A percentile compares a stretch with the other conserved stretches of the same genome.
phyloP scores from a whole-genome alignment of 2,113 vertebrate genomes.

The Uria lomvia region DNA sequence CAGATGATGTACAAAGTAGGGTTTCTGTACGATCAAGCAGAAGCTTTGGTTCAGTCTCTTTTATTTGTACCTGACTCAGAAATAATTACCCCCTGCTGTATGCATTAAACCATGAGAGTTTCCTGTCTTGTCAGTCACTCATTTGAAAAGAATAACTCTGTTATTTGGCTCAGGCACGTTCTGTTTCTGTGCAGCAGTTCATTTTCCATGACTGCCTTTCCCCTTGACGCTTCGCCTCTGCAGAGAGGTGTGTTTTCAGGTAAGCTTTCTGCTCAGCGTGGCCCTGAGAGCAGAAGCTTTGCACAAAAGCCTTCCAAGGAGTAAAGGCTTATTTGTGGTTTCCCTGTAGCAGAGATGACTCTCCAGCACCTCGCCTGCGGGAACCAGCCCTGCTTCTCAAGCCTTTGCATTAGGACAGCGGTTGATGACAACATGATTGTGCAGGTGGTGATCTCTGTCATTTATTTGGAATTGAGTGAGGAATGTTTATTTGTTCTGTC shows the following conservation, averaged over 20 bases:
- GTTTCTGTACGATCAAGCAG: not conserved
- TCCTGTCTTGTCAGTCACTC: not conserved
- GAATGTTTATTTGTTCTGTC: not conserved
- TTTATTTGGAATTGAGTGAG: not conserved
- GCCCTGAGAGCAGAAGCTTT: not conserved
- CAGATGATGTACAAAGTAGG: not conserved
- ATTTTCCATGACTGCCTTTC: not conserved
- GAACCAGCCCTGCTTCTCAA: not conserved
- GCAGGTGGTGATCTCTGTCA: not conserved
- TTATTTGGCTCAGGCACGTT: not conserved
- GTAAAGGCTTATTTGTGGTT: not conserved
- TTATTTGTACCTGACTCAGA: not conserved
- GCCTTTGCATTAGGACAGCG: not conserved
- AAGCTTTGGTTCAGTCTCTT: not conserved
- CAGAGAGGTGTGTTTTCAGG: not conserved
- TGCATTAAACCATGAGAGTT: not conserved
- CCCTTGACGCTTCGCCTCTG: not conserved
- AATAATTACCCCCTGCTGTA: not conserved
- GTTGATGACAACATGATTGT: not conserved
- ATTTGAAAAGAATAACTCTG: not conserved
- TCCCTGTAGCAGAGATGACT: not conserved
- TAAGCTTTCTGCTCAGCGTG: not conserved
- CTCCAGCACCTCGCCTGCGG: not conserved
- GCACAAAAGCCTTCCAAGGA: not conserved
- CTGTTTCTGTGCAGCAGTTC: not conserved